A percentile compares a stretch with the other conserved stretches of the same genome.
phyloP scores from a whole-genome alignment of 2,888 invertebrate species.

The Rambutsinella grinnellia region DNA sequence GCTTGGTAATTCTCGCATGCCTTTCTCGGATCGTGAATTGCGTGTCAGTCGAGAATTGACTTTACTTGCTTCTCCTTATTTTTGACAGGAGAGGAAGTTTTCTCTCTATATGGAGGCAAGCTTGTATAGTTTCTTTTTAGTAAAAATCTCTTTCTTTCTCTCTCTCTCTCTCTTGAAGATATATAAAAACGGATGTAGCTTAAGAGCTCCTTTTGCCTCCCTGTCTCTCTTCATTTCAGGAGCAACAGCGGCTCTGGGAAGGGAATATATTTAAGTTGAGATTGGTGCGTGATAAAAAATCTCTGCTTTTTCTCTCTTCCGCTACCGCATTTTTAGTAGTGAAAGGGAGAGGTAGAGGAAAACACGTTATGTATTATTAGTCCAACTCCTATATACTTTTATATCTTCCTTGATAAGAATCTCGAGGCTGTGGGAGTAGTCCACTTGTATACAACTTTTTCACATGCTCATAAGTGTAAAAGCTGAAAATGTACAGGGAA shows the following conservation, averaged over 20 bases:
- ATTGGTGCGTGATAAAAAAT: not conserved
- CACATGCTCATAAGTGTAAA: not conserved
- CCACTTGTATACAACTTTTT: not conserved
- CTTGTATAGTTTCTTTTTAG: too few relatives aligned
- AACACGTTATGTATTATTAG: not conserved
- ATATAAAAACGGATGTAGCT: constrained; percentile 15
- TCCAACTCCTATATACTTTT: not conserved
- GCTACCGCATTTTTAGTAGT: not conserved
- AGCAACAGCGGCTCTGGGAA: too few relatives aligned
- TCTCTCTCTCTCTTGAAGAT: not conserved
- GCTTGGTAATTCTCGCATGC: constrained; percentile 29
- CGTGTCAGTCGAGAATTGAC: constrained; percentile 25
- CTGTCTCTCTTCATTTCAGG: too few relatives aligned
- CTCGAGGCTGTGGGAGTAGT: not conserved
- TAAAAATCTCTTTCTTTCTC: too few relatives aligned
- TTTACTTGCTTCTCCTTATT: constrained; percentile 1
- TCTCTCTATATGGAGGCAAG: constrained; percentile 2
- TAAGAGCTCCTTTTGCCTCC: constrained; percentile 5
- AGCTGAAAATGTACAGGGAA: not conserved
- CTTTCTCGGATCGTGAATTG: constrained; percentile 22
- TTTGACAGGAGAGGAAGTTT: constrained; percentile 22
- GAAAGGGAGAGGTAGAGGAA: not conserved
- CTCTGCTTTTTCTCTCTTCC: not conserved
- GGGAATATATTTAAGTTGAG: too few relatives aligned
- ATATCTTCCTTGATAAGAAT: not conserved